Evolutionary conservation across 2,888 invertebrate genomes (phyloP).

Genomic region (Galerucella nymphaeae): DNA sequence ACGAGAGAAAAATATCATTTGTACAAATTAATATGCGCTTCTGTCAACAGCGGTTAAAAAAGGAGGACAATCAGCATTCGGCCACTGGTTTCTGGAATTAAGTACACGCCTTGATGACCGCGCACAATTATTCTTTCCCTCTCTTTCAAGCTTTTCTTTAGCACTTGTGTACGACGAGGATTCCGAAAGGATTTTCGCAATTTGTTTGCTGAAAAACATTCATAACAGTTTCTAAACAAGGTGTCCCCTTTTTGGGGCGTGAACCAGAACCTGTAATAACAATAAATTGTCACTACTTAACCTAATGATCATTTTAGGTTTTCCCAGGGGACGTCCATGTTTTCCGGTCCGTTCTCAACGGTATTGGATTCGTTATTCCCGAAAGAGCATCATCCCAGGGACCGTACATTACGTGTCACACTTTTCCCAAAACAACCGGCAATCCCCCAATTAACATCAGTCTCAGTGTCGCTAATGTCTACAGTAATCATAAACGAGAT

Average conservation of each 20-base stretch:
- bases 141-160: too few species aligned
- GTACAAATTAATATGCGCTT: too few species aligned
- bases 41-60: too few species aligned
- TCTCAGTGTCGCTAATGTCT: constrained; percentile 43
- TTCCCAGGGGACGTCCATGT: constrained; percentile 8
- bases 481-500: constrained; percentile 44
- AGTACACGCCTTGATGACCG: too few species aligned
- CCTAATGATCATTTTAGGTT: background rate
- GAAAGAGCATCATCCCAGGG: constrained; percentile 32
- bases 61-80: too few species aligned
- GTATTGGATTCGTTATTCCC: constrained; percentile 31
- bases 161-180: too few species aligned
- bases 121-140: too few species aligned
- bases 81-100: too few species aligned
- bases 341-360: constrained; percentile 9
- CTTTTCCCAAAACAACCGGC: constrained; percentile 43
- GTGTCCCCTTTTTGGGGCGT: background rate
- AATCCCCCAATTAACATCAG: constrained; percentile 41
- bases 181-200: too few species aligned
- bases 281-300: background rate
- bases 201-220: too few species aligned
- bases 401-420: constrained; percentile 39
- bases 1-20: too few species aligned
- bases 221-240: too few species aligned
- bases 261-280: background rate